phyloP scores from a whole-genome alignment of 2,113 vertebrate species.

The Paralichthys olivaceus region DNA sequence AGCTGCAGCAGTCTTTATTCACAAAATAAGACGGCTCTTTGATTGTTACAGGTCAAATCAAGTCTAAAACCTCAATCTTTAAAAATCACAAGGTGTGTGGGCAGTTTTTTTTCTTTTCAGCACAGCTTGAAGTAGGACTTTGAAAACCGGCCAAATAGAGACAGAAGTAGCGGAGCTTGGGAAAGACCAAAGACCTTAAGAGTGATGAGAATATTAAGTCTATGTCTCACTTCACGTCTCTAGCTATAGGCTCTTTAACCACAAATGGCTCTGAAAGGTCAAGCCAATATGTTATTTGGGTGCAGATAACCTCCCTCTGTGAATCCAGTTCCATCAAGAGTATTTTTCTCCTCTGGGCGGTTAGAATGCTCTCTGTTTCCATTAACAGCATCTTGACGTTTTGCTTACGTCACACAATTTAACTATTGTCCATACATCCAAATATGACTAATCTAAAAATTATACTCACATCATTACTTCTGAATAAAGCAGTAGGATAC shows the following conservation, averaged over 20 bases:
- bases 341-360: slow-evolving; percentile 33
- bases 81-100: slow-evolving; percentile 16
- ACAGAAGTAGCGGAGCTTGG: background rate
- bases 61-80: slow-evolving; percentile 17
- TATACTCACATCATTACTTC: too few relatives aligned
- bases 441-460: background rate
- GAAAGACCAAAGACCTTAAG: slow-evolving; percentile 27
- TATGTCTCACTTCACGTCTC: slow-evolving; percentile 34
- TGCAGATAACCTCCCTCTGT: slow-evolving; percentile 37
- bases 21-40: background rate
- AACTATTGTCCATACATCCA: background rate
- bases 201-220: slow-evolving; percentile 50
- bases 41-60: slow-evolving; percentile 23
- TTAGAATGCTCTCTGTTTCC: background rate
- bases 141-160: slow-evolving; percentile 46
- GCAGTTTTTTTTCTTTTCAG: slow-evolving; percentile 23
- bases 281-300: slow-evolving; percentile 57
- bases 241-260: slow-evolving; percentile 49
- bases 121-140: slow-evolving; percentile 23
- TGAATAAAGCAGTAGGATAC: too few relatives aligned
- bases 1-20: too few relatives aligned
- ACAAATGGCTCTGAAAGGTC: slow-evolving; percentile 61
- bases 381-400: background rate
- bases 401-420: slow-evolving; percentile 9
- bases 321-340: slow-evolving; percentile 38